Evolutionary conservation across 2,888 invertebrate genomes (phyloP).

Genomic region (Acronicta aceris): DNA sequence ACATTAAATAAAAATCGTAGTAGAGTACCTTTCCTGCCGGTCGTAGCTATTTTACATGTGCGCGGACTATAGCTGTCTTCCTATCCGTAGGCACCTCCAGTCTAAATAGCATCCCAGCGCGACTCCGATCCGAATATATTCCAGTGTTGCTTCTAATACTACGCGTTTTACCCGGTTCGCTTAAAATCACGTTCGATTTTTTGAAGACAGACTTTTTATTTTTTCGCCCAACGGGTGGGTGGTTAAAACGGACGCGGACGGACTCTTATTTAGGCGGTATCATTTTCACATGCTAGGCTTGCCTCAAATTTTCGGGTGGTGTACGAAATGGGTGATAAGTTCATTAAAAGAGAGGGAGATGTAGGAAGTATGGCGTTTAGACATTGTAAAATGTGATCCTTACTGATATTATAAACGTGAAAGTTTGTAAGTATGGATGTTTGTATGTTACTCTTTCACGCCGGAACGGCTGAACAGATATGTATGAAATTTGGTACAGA

Average conservation of each 20-base stretch:
- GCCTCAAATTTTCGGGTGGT: constrained; percentile 19
- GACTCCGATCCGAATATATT: constrained; percentile 82
- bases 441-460: too few species aligned
- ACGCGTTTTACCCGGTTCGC: constrained; percentile 67
- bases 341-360: background rate
- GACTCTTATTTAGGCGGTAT: constrained; percentile 41
- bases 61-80: constrained; percentile 85
- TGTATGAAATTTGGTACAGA: too few species aligned
- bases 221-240: constrained; percentile 33
- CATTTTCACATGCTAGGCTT: constrained; percentile 30
- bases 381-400: too few species aligned
- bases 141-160: constrained; percentile 78
- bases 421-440: too few species aligned
- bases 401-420: too few species aligned
- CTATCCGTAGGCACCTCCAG: constrained; percentile 85
- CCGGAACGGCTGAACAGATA: too few species aligned
- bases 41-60: constrained; percentile 87
- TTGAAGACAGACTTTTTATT: constrained; percentile 28
- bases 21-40: constrained; percentile 73
- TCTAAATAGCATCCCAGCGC: constrained; percentile 84
- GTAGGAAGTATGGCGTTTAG: too few species aligned
- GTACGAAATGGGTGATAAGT: constrained; percentile 1
- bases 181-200: constrained; percentile 73
- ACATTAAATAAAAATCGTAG: constrained; percentile 49
- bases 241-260: constrained; percentile 53